Percentiles rank a stretch among this genome's conserved stretches.
Conservation (phyloP, 1,140 invertebrate genomes). For the Lordiphosa stackelbergi region DNA sequence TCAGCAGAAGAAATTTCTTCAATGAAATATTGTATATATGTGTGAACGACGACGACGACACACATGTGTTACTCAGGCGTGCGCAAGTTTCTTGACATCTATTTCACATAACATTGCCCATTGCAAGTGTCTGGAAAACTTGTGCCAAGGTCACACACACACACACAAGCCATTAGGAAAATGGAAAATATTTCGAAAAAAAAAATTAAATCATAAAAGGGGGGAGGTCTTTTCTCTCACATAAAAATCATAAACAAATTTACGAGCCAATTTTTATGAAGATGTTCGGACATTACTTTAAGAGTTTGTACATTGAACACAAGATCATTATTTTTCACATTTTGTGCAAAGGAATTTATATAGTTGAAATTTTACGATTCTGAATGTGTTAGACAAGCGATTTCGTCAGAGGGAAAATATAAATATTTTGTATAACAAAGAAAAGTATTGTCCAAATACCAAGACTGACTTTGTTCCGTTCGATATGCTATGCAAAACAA, state of each 20-base stretch:
- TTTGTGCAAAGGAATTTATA: slow-evolving; percentile 19
- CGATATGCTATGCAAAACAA: too few species aligned
- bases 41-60: too few species aligned
- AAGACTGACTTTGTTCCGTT: too few species aligned
- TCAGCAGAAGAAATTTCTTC: slow-evolving; percentile 32
- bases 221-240: slow-evolving; percentile 1
- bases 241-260: slow-evolving; percentile 64
- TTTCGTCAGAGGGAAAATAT: too few species aligned
- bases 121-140: slow-evolving; percentile 52
- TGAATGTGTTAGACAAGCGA: too few species aligned
- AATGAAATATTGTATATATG: slow-evolving; percentile 12
- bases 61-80: slow-evolving; percentile 9
- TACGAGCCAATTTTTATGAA: slow-evolving; percentile 48
- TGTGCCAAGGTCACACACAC: slow-evolving; percentile 44
- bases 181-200: slow-evolving; percentile 6
- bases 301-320: slow-evolving; percentile 19
- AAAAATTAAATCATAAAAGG: slow-evolving; percentile 29
- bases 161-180: slow-evolving; percentile 22
- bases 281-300: slow-evolving; percentile 41
- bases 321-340: slow-evolving; percentile 14
- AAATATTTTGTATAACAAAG: too few species aligned
- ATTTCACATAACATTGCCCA: slow-evolving; percentile 10
- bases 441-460: too few species aligned
- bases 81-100: slow-evolving; percentile 58
- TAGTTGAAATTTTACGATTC: background rate